Percentiles rank a stretch among this genome's conserved stretches.
phyloP scores from a whole-genome alignment of 1,140 invertebrate genomes.

The Tribolium madens region DNA sequence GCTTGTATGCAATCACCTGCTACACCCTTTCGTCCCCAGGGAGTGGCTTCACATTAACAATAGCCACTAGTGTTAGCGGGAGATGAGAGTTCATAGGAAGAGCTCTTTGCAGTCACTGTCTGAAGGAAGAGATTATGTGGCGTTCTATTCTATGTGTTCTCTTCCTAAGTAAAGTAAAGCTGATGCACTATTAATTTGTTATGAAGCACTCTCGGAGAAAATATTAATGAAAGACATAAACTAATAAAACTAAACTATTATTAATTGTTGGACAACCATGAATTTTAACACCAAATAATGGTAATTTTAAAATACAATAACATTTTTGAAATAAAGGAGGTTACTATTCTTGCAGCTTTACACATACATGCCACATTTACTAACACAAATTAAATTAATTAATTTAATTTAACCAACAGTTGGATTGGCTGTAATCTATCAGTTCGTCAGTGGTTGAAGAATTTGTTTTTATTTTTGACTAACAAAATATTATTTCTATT shows the following conservation, averaged over 20 bases:
- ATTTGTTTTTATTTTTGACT: no score
- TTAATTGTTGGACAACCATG: no score
- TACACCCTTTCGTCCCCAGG: slow-evolving; percentile 17
- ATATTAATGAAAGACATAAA: not conserved
- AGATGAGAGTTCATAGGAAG: slow-evolving; percentile 26
- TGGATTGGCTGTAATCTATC: no score
- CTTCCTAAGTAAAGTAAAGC: not conserved
- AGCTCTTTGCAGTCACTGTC: slow-evolving; percentile 12
- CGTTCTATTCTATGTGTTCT: not conserved
- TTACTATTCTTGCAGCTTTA: no score
- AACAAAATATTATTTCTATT: no score
- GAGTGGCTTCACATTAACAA: slow-evolving; percentile 17
- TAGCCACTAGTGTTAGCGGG: slow-evolving; percentile 11
- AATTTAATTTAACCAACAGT: no score
- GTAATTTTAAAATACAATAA: no score
- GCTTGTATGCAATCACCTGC: slow-evolving; percentile 36
- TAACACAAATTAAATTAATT: no score
- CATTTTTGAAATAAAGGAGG: no score
- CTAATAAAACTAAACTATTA: not conserved
- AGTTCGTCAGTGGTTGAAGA: no score
- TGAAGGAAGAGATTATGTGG: slow-evolving; percentile 9
- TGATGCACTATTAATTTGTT: slow-evolving; percentile 18
- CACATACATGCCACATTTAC: no score
- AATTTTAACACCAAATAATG: no score
- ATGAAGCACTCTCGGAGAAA: not conserved